Conservation (phyloP, 2,113 vertebrate species). For the Galemys pyrenaicus region DNA sequence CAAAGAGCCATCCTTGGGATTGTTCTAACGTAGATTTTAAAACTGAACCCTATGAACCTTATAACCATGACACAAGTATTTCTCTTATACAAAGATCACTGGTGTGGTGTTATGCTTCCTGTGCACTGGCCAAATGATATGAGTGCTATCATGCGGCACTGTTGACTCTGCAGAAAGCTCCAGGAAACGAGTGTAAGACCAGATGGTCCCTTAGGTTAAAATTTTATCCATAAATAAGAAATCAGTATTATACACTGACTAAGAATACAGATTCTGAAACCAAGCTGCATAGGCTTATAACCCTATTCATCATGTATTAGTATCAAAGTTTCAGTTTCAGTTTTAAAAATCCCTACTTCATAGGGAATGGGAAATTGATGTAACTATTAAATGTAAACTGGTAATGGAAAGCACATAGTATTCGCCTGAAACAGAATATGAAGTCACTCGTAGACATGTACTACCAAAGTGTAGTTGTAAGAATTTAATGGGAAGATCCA, state of each 20-base stretch:
- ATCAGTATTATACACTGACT: neutral
- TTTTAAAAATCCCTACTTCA: neutral
- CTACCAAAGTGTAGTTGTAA: neutral
- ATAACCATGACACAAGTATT: neutral
- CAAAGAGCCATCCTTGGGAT: neutral
- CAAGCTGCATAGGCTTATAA: neutral
- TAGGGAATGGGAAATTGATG: neutral
- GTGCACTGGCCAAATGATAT: no score
- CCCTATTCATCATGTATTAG: neutral
- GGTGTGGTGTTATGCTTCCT: neutral
- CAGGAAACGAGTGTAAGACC: neutral
- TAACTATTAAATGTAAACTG: slow-evolving; percentile 3
- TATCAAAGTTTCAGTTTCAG: neutral
- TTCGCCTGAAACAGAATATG: neutral
- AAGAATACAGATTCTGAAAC: neutral
- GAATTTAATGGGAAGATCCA: neutral
- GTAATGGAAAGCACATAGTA: neutral
- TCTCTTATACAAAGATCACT: neutral
- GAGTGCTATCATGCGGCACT: neutral
- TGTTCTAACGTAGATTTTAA: neutral
- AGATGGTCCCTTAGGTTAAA: neutral
- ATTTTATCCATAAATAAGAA: neutral
- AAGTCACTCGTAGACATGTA: neutral
- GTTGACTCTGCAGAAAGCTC: neutral
- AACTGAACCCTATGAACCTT: neutral